Percentiles rank a stretch among this genome's conserved stretches.
These are phyloP conservation scores for Eurystomus gularis DNA, from an alignment of 2,113 vertebrate genomes.

Conservation along the genomic window DNA sequence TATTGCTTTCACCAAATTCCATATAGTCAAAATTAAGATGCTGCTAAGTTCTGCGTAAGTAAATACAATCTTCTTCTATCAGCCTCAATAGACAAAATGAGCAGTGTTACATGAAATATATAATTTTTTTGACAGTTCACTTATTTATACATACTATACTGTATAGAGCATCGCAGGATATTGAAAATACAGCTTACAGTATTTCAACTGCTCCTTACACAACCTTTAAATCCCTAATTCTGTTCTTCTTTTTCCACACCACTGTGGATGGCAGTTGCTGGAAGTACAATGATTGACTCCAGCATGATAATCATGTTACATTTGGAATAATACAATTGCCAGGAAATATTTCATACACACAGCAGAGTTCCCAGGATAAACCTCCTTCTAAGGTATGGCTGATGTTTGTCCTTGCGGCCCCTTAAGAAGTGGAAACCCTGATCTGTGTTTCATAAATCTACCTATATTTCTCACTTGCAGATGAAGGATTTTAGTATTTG, in stretches of 20 bases:
- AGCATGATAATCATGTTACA: background rate
- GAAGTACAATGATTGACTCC: background rate
- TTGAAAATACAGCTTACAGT: background rate
- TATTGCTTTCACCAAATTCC: conserved; percentile 21
- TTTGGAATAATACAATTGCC: background rate
- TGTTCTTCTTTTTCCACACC: background rate
- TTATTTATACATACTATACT: background rate
- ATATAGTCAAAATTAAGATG: background rate
- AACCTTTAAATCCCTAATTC: background rate
- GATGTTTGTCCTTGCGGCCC: background rate
- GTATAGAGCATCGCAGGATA: background rate
- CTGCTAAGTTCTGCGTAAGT: background rate
- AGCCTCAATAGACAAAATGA: background rate
- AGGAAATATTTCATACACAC: background rate
- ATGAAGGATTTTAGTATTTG: background rate
- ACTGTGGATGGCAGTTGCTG: background rate
- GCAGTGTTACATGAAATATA: background rate
- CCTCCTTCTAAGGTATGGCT: background rate
- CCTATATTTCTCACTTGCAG: background rate
- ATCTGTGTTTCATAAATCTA: background rate
- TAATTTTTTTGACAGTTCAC: background rate
- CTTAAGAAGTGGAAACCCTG: background rate
- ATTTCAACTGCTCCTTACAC: background rate
- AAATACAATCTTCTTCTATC: background rate
- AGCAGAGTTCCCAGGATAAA: background rate